Base-by-base conservation (phyloP, 2,797 vertebrate species). In the Chaetodon trifasciatus region DNA sequence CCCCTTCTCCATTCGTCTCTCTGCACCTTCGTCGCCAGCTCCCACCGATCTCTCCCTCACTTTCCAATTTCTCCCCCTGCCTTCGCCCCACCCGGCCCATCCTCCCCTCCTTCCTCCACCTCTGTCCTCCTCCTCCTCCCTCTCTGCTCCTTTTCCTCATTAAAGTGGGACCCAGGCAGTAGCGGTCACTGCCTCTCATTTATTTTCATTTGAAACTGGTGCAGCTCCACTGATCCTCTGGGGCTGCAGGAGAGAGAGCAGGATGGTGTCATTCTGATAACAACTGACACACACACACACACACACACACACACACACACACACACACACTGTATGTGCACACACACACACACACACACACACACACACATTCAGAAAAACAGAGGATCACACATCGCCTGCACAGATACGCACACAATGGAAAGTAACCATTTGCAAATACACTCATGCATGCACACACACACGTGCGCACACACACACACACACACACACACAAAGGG, bases 181-280 rank as follows among this genome's bases (percentile, higher is more conserved):
- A 93, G 90, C 85, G 93, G 94, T 95, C 94, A 95, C 93, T 94
- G 94, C 90, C 93, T 95, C 95, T 95, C 95, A 96, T 95, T 96
- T 96, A 96, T 96, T 96, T 95, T 94, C 95, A 95, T 95, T 95
- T 94, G 92, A 95, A 95, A 94, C 90, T 92, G 87, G 92, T 91
- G 91, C 93, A 94, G 95, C 94, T 94, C 91, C 92, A 92, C 88
- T 92, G 93, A 93, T 93, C 93, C 91, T 91, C 89, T 89, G 91
- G 91, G 88, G 91, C 88, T 87, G 89, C 78, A 65, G 84, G 84
- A 90, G 85, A 87, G 90, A 74, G 89, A 89, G 85, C 83, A 88
- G 87, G 90, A 89, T 84, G 90, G 90, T 93, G 94, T 94, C 92
- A 93, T 91, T 91, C 91, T 93, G 90, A 93, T 94, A 92, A 91